Base-by-base conservation (phyloP, 53 echinoderm and acorn worm genomes). In the Holothuria leucospilota region DNA sequence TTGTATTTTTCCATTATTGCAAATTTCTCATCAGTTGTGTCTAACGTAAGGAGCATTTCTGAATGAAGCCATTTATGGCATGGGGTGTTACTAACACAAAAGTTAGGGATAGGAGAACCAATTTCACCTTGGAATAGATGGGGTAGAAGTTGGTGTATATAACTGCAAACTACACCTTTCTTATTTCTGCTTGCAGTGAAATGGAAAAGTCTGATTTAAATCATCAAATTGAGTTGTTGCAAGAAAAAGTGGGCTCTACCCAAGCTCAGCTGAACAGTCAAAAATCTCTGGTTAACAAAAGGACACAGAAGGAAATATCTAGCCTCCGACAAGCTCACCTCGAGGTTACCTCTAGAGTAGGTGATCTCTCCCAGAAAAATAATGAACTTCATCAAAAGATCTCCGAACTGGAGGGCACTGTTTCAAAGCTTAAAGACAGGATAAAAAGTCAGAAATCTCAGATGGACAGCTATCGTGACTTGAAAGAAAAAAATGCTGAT, bases 391-490 rank as follows among this genome's bases (percentile, higher is more conserved):
- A 82, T 63, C 67, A 59, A 29, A 92, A 71, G 64, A 24, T 86
- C 13, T 69, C 92, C 5, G 78, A 90, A 41, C 30, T 86, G 53
- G 94, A 94, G 62, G 88, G 86, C 52, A 90, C 83, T 23, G 51
- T 82, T 13, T 68, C 79, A 34, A 94, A 88, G 81, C 89, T 90
- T 20, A 84, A 83, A 61, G 92, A 90, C 18, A 53, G 94, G 75
- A 86, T 94, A 8, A 69, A 70, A 27, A 90, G 94, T 56, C 94
- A 87, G 82, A 96, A 92, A 81, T 56, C 88, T 14, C 96, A 96
- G 69, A 68, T 94, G 2, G 96, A 92, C 51, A 85, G 85, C 49
- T 64, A 82, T 30, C 77, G 69, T 59, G 64, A 70, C 71, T 71
- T 90, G 42, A 94, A 88, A 87, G 85, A 87, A 83, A 87, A 70